Base-by-base conservation (phyloP, 1,140 invertebrate genomes). In the Eulimnadia texana region DNA sequence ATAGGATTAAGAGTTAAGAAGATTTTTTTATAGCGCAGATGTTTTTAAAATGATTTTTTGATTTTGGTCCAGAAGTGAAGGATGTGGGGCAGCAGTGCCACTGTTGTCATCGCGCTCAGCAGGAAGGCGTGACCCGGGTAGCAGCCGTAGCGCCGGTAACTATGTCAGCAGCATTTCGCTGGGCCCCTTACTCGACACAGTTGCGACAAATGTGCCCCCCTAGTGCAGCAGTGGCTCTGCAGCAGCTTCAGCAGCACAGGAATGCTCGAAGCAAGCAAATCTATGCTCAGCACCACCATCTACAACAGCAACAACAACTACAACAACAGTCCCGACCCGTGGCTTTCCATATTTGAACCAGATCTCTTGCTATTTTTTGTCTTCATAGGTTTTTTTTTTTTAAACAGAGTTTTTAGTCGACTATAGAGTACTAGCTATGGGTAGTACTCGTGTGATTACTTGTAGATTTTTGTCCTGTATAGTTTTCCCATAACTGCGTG, bases 331-430 rank as follows among this genome's bases (percentile, higher is more conserved):
- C 55, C 33, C 29, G 23, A 54, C 19, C 29, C 24, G 29, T 57
- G 55, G 55, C 55, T 33, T 57, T 57, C 33, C 55, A 57, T 57
- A 33, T 57, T 57, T 57, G 28, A 57, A 29, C 23, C 24, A 29
- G 27, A 29, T 33, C 27, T 19, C 16, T 28, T 27, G 3, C 20
- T 22, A 10, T 2, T n/a, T 1, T 27, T 57, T 57, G 9, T 56
- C 23, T 23, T 1, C 25, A 47, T 47, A 10, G 10, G n/a, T 47
- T 47, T 47, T 10, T n/a, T 23, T 23, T 23, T 22, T 22, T 27
- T 54, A 1, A 25, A 54, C 19, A 24, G 42, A 47, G 11, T 0
- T 47, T 11, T 11, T 47, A n/a, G 42, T 47, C n/a, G 42, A n/a
- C 42, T 47, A 47, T 47, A 11, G 42, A 11, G 11, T 47, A 11